These are phyloP conservation scores for Channallabes apus DNA, from an alignment of 2,797 vertebrate species.

Conservation along the genomic window DNA sequence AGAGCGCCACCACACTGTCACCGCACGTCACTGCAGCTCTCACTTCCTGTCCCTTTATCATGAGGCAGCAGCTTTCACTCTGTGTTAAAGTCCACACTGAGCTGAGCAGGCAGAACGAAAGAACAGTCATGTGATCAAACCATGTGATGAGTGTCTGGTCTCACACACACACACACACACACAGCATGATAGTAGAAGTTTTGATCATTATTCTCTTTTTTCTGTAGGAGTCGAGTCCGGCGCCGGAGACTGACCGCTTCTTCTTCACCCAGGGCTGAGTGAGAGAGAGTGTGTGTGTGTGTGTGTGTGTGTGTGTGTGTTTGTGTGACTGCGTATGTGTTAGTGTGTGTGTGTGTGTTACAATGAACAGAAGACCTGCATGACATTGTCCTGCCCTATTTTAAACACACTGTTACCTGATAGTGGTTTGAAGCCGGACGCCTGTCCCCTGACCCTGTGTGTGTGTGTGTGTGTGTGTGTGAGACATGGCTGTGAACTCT, in stretches of 20 bases:
- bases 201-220: neutral
- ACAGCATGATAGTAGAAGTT: neutral
- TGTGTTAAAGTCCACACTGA: neutral
- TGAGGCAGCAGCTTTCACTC: neutral
- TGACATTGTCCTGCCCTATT: neutral
- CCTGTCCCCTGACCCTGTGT: too few relatives aligned
- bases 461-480: neutral
- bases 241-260: neutral
- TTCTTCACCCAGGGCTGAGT: neutral
- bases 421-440: too few relatives aligned
- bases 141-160: neutral
- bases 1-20: neutral
- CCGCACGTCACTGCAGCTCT: neutral
- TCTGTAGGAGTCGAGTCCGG: neutral
- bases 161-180: too few relatives aligned
- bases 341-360: neutral
- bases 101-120: neutral
- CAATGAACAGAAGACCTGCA: neutral
- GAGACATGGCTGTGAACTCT: constrained; percentile 72
- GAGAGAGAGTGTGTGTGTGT: neutral
- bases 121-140: neutral
- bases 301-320: neutral
- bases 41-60: constrained; percentile 17
- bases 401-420: neutral
- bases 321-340: neutral